Conservation (phyloP, 2,113 vertebrate species). For the Synchiropus splendidus region DNA sequence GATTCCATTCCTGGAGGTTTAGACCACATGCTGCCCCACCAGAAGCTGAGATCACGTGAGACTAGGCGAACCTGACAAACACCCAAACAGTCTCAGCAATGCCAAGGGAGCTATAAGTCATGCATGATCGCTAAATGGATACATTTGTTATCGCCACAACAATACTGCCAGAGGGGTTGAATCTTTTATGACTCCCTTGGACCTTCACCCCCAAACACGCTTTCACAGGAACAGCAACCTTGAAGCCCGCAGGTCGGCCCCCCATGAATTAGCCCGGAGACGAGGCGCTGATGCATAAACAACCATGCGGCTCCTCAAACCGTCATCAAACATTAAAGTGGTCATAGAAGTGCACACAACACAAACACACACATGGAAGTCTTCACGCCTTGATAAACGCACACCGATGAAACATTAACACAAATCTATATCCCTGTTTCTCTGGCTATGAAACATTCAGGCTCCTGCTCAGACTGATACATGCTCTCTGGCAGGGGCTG, state of each 20-base stretch:
- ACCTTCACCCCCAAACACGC: slow-evolving; percentile 6
- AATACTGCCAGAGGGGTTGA: slow-evolving; percentile 48
- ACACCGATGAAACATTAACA: slow-evolving; percentile 49
- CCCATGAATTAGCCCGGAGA: slow-evolving; percentile 31
- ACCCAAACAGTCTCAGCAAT: slow-evolving; percentile 13
- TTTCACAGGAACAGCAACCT: slow-evolving; percentile 1
- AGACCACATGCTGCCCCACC: slow-evolving; percentile 13
- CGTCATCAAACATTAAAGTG: slow-evolving; percentile 46
- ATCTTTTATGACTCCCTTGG: slow-evolving; percentile 54
- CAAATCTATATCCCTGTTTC: slow-evolving; percentile 34
- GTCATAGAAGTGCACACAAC: slow-evolving; percentile 7
- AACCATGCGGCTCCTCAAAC: slow-evolving; percentile 37
- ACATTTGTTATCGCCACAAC: slow-evolving; percentile 57
- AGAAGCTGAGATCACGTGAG: slow-evolving; percentile 13
- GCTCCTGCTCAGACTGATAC: slow-evolving; percentile 39
- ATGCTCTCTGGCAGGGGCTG: slow-evolving; percentile 2
- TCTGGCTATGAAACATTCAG: slow-evolving; percentile 47
- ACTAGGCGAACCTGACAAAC: slow-evolving; percentile 4
- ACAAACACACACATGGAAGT: slow-evolving; percentile 9
- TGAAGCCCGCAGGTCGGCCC: slow-evolving; percentile 46
- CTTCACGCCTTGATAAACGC: slow-evolving; percentile 22
- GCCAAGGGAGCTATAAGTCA: slow-evolving; percentile 55
- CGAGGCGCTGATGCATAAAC: slow-evolving; percentile 44
- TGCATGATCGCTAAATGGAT: slow-evolving; percentile 62
- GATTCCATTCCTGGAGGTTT: too few species aligned